Conservation (phyloP, 1,140 invertebrate species). For the Portunus trituberculatus region DNA sequence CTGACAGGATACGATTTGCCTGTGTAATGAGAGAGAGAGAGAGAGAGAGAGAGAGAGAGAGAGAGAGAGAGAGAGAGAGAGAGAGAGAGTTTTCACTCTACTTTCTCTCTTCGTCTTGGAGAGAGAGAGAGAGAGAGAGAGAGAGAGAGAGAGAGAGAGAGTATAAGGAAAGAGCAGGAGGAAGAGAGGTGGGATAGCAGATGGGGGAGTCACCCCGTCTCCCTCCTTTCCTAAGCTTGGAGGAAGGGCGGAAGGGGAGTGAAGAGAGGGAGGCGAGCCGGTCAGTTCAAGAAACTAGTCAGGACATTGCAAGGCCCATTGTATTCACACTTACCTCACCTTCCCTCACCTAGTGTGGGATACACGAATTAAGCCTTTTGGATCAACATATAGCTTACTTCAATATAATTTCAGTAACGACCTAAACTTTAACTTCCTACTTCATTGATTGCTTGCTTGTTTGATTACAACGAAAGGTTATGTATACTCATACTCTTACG, state of each 20-base stretch:
- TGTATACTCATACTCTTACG: neutral
- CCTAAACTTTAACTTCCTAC: too few species aligned
- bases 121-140: constrained; percentile 28
- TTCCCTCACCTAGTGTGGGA: too few species aligned
- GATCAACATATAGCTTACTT: too few species aligned
- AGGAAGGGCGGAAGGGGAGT: neutral
- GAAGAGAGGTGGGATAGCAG: neutral
- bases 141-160: neutral
- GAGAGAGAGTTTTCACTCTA: too few species aligned
- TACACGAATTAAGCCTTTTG: too few species aligned
- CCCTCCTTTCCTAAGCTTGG: neutral
- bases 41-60: too few species aligned
- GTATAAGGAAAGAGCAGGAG: neutral
- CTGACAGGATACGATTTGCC: too few species aligned
- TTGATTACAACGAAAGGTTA: too few species aligned
- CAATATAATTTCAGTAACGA: too few species aligned
- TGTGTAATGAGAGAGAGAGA: too few species aligned
- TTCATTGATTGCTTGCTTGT: too few species aligned
- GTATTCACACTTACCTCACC: neutral
- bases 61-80: too few species aligned
- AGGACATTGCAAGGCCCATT: neutral
- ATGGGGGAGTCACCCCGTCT: neutral
- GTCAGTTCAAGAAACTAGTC: neutral
- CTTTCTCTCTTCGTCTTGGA: neutral
- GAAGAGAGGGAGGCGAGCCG: neutral